These are phyloP conservation scores for Morus bassanus DNA, from an alignment of 2,797 vertebrate genomes.

Conservation along the genomic window DNA sequence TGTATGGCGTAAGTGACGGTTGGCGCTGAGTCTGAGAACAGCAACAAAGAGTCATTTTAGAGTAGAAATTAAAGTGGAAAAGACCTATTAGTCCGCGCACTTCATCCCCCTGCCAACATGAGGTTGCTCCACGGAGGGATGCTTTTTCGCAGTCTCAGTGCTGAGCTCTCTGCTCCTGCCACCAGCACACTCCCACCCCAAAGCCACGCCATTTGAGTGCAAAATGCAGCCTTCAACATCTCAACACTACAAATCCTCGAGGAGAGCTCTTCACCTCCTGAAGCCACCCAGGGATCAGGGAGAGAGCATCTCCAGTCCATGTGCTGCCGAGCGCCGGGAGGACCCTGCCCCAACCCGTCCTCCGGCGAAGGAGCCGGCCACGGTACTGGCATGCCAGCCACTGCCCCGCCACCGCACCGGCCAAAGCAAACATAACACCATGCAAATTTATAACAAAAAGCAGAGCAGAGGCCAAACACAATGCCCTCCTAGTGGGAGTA, in stretches of 20 bases:
- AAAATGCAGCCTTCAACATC: rapidly evolving
- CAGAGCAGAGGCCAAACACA: slow-evolving; percentile 9
- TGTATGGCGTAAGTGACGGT: slow-evolving; percentile 29
- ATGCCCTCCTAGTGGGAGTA: not conserved
- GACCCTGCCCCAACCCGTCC: not conserved
- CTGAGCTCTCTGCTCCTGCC: not conserved
- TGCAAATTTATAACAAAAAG: slow-evolving; percentile 40
- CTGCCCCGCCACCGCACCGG: rapidly evolving
- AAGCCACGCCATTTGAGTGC: rapidly evolving
- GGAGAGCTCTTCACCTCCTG: not conserved
- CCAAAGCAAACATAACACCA: slow-evolving; percentile 38
- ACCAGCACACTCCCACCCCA: rapidly evolving
- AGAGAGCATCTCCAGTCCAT: not conserved
- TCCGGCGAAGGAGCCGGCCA: rapidly evolving
- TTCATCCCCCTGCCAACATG: not conserved
- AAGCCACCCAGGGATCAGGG: not conserved
- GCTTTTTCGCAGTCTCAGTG: not conserved
- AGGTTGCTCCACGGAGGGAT: not conserved
- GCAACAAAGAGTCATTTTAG: slow-evolving; percentile 45
- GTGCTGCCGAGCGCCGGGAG: rapidly evolving
- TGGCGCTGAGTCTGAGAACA: slow-evolving; percentile 49
- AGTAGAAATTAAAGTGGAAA: slow-evolving; percentile 66
- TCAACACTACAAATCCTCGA: rapidly evolving
- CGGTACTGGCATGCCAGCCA: rapidly evolving
- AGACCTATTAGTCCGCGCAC: slow-evolving; percentile 38